Conservation (phyloP, 2,888 invertebrate genomes). For the Cephus nigrinus region DNA sequence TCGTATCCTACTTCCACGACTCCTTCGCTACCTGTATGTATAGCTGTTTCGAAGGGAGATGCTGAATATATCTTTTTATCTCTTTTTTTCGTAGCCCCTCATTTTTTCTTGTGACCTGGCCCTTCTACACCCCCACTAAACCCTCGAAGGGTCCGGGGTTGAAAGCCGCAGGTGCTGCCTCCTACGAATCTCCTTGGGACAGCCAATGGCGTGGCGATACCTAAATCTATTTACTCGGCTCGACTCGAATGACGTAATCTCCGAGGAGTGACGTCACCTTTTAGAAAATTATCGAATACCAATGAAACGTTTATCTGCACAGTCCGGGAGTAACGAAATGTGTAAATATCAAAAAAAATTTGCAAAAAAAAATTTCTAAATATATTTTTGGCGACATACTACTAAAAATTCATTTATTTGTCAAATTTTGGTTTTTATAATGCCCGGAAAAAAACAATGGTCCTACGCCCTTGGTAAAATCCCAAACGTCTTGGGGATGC, state of each 20-base stretch:
- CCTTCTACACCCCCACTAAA: constrained; percentile 35
- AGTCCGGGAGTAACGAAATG: background rate
- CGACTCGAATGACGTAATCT: background rate
- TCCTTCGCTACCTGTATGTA: constrained; percentile 15
- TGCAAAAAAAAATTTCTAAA: background rate
- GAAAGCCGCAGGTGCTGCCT: constrained; percentile 58
- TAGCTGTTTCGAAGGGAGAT: background rate
- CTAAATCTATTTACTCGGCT: background rate
- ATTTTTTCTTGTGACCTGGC: constrained; percentile 42
- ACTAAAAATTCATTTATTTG: background rate
- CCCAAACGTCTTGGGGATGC: constrained; percentile 44
- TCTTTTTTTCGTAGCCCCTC: constrained; percentile 21
- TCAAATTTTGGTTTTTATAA: background rate
- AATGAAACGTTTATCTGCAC: background rate
- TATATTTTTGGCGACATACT: background rate
- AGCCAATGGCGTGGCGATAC: constrained; percentile 38
- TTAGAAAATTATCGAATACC: background rate
- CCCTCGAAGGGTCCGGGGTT: constrained; percentile 42
- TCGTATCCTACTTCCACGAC: constrained; percentile 23
- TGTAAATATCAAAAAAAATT: background rate
- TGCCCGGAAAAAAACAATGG: constrained; percentile 12
- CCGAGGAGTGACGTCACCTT: background rate
- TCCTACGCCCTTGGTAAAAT: constrained; percentile 42
- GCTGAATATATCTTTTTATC: constrained; percentile 25
- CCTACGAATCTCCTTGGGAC: constrained; percentile 40